A percentile compares a stretch with the other conserved stretches of the same genome.
Evolutionary conservation across 2,797 vertebrate species (phyloP).

Genomic region (Coracias cyanogaster): DNA sequence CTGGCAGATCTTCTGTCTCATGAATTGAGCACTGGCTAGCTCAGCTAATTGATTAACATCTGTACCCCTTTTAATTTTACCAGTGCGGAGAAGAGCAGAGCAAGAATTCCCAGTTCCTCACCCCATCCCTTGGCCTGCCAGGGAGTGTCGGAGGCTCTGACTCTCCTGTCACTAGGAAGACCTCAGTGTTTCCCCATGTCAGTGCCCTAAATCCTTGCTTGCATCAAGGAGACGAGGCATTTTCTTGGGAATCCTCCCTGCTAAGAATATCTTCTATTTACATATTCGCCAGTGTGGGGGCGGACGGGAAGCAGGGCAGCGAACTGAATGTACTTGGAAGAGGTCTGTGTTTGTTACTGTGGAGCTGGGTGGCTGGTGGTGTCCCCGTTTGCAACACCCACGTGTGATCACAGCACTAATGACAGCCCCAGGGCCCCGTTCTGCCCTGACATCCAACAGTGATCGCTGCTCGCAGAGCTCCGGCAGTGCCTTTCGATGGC

Average conservation of each 20-base stretch:
- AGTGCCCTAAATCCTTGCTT: constrained; percentile 3
- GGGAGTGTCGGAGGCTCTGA: fast-evolving
- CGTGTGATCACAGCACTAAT: not conserved
- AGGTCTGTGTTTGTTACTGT: constrained; percentile 11
- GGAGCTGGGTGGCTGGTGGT: not conserved
- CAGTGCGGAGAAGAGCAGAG: not conserved
- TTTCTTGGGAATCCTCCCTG: constrained; percentile 70
- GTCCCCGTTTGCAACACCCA: not conserved
- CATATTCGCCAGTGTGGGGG: constrained; percentile 6
- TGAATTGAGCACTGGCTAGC: not conserved
- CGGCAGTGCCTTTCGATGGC: not conserved
- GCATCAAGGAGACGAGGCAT: constrained; percentile 52
- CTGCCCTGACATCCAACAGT: not conserved
- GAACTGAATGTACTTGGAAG: constrained; percentile 71
- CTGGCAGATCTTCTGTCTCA: not conserved
- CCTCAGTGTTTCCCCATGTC: constrained; percentile 23
- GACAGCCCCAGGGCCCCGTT: fast-evolving
- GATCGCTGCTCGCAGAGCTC: not conserved
- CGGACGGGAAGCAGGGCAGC: constrained; percentile 23
- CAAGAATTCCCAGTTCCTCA: not conserved
- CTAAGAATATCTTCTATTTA: constrained; percentile 73
- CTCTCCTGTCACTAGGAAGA: not conserved
- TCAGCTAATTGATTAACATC: not conserved
- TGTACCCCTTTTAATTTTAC: not conserved
- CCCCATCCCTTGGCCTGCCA: not conserved